phyloP scores from a whole-genome alignment of 2,797 vertebrate species.

The Natrix natrix region DNA sequence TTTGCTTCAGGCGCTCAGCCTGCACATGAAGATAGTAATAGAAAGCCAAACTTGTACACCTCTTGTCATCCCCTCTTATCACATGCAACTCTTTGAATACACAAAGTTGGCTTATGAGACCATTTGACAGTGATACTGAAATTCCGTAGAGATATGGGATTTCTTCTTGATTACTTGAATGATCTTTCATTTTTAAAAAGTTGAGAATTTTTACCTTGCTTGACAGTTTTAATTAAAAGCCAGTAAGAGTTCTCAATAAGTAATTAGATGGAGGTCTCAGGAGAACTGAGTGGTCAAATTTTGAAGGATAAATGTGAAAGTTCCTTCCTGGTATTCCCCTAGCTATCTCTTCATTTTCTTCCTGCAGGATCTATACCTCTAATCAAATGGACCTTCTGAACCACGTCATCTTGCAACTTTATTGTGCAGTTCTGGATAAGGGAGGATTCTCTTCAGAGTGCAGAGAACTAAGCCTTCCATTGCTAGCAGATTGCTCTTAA shows the following conservation, averaged over 20 bases:
- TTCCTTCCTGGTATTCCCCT: not conserved
- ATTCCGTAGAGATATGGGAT: not conserved
- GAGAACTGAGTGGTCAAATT: not conserved
- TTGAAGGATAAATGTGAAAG: not conserved
- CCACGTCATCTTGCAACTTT: not conserved
- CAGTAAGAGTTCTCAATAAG: constrained; percentile 7
- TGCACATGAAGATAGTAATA: not conserved
- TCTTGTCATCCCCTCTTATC: not conserved
- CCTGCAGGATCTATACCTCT: not conserved
- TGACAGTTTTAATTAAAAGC: constrained; percentile 20
- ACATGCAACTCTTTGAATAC: not conserved
- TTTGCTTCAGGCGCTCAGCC: not conserved
- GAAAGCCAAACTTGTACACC: not conserved
- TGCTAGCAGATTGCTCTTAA: not conserved
- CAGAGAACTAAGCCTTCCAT: not conserved
- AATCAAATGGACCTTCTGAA: not conserved
- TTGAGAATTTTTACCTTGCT: not conserved
- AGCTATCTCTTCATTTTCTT: not conserved
- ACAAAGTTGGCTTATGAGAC: not conserved
- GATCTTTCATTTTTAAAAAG: constrained; percentile 11
- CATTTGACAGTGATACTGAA: not conserved
- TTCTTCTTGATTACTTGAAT: not conserved
- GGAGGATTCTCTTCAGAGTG: not conserved
- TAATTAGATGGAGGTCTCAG: not conserved
- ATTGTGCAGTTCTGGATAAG: not conserved